Evolutionary conservation across 2,888 invertebrate species (phyloP).

Genomic region (Coecobrya sp.): DNA sequence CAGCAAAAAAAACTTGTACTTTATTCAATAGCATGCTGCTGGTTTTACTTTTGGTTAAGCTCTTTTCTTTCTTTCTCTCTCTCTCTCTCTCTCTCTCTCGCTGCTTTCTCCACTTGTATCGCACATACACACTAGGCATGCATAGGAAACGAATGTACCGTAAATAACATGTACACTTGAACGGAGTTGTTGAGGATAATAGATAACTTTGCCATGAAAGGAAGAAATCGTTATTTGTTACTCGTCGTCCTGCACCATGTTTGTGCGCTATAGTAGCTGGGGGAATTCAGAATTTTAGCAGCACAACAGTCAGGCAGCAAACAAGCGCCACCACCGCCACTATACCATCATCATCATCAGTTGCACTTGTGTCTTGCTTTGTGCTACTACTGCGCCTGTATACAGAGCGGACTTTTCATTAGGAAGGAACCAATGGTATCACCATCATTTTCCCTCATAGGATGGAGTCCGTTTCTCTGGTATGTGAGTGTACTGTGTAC

Average conservation of each 20-base stretch:
- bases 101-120: neutral
- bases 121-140: neutral
- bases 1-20: neutral
- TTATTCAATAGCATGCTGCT: neutral
- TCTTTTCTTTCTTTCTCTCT: neutral
- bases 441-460: neutral
- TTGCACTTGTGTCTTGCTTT: neutral
- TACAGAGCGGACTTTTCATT: neutral
- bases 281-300: neutral
- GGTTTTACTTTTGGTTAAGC: neutral
- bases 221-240: conserved; percentile 27
- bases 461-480: no score
- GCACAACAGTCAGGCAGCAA: neutral
- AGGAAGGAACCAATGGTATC: neutral
- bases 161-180: conserved; percentile 22
- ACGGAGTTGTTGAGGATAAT: conserved; percentile 3
- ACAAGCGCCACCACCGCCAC: neutral
- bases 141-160: neutral
- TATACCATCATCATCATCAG: neutral
- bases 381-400: conserved; percentile 13
- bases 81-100: neutral
- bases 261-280: neutral
- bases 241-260: neutral
- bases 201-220: conserved; percentile 16
- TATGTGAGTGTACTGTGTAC: neutral